Evolutionary conservation across 2,113 vertebrate species (phyloP), one percentile per base, ranked within the genome.

Genomic region (Leucopsar rothschildi): DNA sequence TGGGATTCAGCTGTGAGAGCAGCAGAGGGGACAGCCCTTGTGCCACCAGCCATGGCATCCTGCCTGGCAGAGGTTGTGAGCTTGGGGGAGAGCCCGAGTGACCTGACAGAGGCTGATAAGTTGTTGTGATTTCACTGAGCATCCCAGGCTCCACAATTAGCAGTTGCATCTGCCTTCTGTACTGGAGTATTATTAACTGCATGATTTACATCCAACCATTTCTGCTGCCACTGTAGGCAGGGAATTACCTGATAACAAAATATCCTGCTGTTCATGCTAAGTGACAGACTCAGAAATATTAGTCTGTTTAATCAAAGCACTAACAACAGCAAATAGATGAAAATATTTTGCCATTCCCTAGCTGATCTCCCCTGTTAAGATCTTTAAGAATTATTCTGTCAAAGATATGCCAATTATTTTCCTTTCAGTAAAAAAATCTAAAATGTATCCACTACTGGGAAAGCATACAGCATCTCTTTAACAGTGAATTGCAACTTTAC

Each of bases 191-290:
- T 90, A 95, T 86, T 87, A 97, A 88, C 83, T 1, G 5, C 90
- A n/a, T 81, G 63, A 95, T 96, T 95, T 95, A 86, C 90, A 92
- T 80, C 55, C 79, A 77, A 7, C 68, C 47, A 56, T 85, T 80
- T 80, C 71, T 90, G 79, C 81, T 86, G 75, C 79, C 64, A 56
- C 85, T 83, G 71, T 44, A 94, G 92, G 85, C 75, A 93, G 79
- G 75, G 93, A 94, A 93, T 95, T 92, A 94, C 93, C 93, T 95
- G 75, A 85, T 95, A 92, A 93, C 95, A 87, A 85, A 96, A 91
- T 70, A 91, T 71, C 93, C 92, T 83, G 94, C 93, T 97, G 94
- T 70, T 94, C 79, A 50, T 63, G 85, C 84, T 94, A 90, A 94
- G 92, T 94, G 95, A 96, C 85, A 90, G 79, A 55, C 64, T 93